These are phyloP conservation scores for Littorina saxatilis DNA, from an alignment of 1,140 invertebrate genomes.

Conservation along the genomic window DNA sequence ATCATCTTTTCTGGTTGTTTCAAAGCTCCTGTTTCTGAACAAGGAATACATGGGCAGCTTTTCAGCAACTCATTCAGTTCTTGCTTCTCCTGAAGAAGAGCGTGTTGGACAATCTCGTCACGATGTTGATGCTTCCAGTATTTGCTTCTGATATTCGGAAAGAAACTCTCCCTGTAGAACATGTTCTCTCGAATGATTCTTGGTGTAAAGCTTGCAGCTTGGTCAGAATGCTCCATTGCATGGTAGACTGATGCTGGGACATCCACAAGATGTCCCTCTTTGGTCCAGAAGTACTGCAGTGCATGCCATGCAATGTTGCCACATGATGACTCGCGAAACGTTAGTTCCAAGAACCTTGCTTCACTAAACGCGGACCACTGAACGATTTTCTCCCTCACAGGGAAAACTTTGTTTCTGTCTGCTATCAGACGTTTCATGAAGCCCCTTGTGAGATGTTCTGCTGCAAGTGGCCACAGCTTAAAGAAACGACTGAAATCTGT, in stretches of 20 bases:
- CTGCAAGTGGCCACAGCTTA: conserved; percentile 12
- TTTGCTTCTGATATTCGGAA: conserved; percentile 19
- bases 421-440: conserved; percentile 17
- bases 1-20: conserved; percentile 23
- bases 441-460: background rate
- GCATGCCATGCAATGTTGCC: conserved; percentile 8
- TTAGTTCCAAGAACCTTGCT: background rate
- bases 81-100: background rate
- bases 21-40: background rate
- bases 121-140: conserved; percentile 7
- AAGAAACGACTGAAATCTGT: background rate
- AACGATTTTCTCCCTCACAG: background rate
- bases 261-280: conserved; percentile 5
- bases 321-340: background rate
- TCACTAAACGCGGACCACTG: background rate
- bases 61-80: background rate
- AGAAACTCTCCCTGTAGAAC: conserved; percentile 18
- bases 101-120: conserved; percentile 17
- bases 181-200: background rate
- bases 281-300: conserved; percentile 9
- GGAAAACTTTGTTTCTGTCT: conserved; percentile 9
- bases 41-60: conserved; percentile 7
- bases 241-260: background rate
- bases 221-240: background rate
- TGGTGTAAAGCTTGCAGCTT: background rate